Evolutionary conservation across 2,113 vertebrate genomes (phyloP), one percentile per base, ranked within the genome.

Genomic region (Pluvialis apricaria): DNA sequence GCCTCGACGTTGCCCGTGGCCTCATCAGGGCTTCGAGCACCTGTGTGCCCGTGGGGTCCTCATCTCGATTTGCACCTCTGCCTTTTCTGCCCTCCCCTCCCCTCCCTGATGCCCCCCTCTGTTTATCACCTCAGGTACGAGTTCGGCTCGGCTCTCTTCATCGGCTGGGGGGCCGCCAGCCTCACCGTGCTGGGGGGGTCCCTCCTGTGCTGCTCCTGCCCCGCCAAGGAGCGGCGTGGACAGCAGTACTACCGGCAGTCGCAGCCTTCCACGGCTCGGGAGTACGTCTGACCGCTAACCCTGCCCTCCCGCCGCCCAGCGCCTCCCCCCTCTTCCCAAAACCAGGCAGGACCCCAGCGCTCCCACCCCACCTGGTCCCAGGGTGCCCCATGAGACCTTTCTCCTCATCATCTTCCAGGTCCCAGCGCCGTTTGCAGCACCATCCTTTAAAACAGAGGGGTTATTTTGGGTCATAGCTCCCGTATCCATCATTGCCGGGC

Each of bases 201-300:
- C 80, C 99, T 99, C 87, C 99, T 99, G 78, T 99, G 99, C 97
- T 99, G 99, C 96, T 99, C 99, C 65, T 99, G 99, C 92, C 98
- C 98, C 8, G 98, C 98, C 79, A 98, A 98, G 1, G 98, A 99
- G 68, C 98, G 97, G 31, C 97, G 98, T 97, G 98, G 98, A 54
- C 99, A 99, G 60, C 99, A 98, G 91, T 99, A 99, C 92, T 99
- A 99, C 57, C 98, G 99, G 92, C 99, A 96, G 97, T 97, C 98
- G 24, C 99, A 98, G 98, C 98, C 98, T 58, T 98, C 99, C 9
- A 98, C 98, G 9, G 96, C 99, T 94, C 99, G 98, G 98, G 99
- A 99, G 99, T 99, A 99, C 76, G 99, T 99, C 97, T 99, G 99
- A 99, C 79, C 75, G 84, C 75, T 7, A 1, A 1, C 19, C 44